Conservation (phyloP, 2,113 vertebrate species). For the Procapra przewalskii region DNA sequence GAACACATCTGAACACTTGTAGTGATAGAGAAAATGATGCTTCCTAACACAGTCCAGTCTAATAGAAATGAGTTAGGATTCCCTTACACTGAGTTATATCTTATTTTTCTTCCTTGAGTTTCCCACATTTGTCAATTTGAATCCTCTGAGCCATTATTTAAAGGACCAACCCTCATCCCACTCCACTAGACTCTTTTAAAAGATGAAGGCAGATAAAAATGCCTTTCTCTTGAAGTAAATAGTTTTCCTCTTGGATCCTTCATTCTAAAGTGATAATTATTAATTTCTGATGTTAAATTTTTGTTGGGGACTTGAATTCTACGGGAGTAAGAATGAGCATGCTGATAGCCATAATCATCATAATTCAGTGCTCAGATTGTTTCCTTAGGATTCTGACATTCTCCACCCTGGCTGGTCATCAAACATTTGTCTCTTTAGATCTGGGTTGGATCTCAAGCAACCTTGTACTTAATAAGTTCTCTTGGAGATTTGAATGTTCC, state of each 20-base stretch:
- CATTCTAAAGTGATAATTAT: background rate
- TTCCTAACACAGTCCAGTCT: background rate
- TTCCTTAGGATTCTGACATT: background rate
- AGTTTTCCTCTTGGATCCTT: background rate
- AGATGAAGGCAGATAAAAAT: background rate
- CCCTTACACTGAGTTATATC: background rate
- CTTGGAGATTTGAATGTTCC: background rate
- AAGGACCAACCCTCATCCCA: background rate
- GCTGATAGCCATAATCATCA: background rate
- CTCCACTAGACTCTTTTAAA: background rate
- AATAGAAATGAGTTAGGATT: background rate
- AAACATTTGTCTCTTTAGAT: background rate
- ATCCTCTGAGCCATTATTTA: background rate
- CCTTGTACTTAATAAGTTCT: background rate
- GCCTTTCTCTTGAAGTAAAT: background rate
- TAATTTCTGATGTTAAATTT: background rate
- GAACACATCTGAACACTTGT: background rate
- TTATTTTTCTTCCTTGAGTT: background rate
- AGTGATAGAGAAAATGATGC: background rate
- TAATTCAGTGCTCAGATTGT: background rate
- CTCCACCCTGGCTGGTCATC: background rate
- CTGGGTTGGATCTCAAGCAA: background rate
- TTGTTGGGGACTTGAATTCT: background rate
- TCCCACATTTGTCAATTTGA: background rate
- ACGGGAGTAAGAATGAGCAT: background rate